These are phyloP conservation scores for Oxyura jamaicensis DNA, from an alignment of 2,113 vertebrate species.

Conservation along the genomic window DNA sequence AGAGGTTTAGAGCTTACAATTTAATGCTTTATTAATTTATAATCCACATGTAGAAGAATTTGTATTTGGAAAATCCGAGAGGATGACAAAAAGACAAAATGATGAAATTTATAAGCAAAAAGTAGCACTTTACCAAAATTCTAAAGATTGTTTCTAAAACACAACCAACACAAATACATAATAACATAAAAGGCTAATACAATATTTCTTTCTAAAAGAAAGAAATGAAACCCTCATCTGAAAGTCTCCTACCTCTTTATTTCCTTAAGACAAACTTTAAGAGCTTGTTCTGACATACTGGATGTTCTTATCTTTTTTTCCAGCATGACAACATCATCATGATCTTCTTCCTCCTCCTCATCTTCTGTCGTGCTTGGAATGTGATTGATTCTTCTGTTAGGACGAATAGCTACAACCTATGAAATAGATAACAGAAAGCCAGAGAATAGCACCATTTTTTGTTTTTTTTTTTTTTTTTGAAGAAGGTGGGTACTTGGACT, in stretches of 20 bases:
- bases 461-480: background rate
- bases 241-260: slow-evolving; percentile 85
- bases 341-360: slow-evolving; percentile 90
- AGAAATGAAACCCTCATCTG: background rate
- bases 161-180: background rate
- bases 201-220: background rate
- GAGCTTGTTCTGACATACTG: slow-evolving; percentile 91
- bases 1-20: background rate
- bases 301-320: slow-evolving; percentile 89
- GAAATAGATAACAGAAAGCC: background rate
- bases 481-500: background rate
- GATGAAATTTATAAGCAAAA: background rate
- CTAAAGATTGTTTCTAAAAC: background rate
- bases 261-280: slow-evolving; percentile 93
- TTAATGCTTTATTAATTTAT: background rate
- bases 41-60: background rate
- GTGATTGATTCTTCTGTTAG: slow-evolving; percentile 81
- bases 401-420: slow-evolving; percentile 85
- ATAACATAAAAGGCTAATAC: background rate
- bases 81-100: background rate
- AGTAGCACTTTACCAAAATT: background rate
- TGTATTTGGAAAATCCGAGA: too few species aligned
- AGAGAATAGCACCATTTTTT: background rate
- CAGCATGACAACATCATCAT: slow-evolving; percentile 86
- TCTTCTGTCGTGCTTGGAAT: slow-evolving; percentile 82